phyloP scores from a whole-genome alignment of 2,113 vertebrate species.

The Carettochelys insculpta region DNA sequence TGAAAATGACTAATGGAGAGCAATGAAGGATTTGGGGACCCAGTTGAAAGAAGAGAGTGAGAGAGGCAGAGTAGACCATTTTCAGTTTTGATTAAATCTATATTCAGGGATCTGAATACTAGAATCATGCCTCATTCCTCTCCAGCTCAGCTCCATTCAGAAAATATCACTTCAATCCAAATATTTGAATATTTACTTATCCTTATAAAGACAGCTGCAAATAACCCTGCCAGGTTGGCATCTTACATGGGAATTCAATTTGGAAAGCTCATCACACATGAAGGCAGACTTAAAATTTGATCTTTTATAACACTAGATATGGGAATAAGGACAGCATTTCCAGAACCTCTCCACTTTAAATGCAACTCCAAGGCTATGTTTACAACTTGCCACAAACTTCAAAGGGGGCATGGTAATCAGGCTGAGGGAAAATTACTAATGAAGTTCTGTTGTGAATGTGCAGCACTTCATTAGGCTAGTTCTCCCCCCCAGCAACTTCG shows the following conservation, averaged over 20 bases:
- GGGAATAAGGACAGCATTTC: not conserved
- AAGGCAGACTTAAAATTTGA: not conserved
- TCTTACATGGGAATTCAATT: not conserved
- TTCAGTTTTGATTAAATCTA: not conserved
- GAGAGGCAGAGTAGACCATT: not conserved
- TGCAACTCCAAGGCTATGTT: not conserved
- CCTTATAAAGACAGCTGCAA: not conserved
- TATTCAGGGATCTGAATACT: not conserved
- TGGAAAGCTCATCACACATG: not conserved
- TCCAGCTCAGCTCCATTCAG: not conserved
- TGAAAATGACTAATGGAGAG: not conserved
- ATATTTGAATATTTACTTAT: not conserved
- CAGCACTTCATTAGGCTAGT: no score
- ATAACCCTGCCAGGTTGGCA: not conserved
- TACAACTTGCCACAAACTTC: no score
- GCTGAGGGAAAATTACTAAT: no score
- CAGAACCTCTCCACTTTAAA: not conserved
- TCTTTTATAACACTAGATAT: not conserved
- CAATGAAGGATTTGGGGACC: not conserved
- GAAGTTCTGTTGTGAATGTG: no score
- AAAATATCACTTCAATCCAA: not conserved
- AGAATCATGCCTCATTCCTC: not conserved
- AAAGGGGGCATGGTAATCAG: no score
- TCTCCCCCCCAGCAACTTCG: no score
- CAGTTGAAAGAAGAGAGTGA: not conserved